Conservation (phyloP, 2,888 invertebrate genomes). For the Trissolcus brochymenae region DNA sequence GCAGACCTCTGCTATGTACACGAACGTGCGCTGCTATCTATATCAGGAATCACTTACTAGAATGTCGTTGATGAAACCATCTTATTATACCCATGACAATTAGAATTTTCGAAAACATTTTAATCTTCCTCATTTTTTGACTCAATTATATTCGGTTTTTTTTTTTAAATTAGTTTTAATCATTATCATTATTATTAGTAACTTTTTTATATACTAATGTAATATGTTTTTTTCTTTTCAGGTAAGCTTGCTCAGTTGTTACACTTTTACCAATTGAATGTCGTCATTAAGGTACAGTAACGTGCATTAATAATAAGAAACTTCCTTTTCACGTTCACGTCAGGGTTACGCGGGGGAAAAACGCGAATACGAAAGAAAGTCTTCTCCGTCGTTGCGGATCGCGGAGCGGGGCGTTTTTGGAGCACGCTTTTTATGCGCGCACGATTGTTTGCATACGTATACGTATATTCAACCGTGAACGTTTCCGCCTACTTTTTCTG, state of each 20-base stretch:
- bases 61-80: too few species aligned
- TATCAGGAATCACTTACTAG: slow-evolving; percentile 1
- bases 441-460: slow-evolving; percentile 51
- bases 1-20: slow-evolving; percentile 31
- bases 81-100: too few species aligned
- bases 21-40: slow-evolving; percentile 9
- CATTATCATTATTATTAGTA: slow-evolving; percentile 13
- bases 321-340: slow-evolving; percentile 43
- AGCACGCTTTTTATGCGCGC: slow-evolving; percentile 44
- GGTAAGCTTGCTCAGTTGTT: slow-evolving; percentile 48
- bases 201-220: slow-evolving; percentile 28
- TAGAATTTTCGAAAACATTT: too few species aligned
- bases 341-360: slow-evolving; percentile 30
- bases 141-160: too few species aligned
- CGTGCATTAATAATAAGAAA: slow-evolving; percentile 43
- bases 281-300: slow-evolving; percentile 42
- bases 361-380: slow-evolving; percentile 32
- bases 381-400: slow-evolving; percentile 37
- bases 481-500: slow-evolving; percentile 57
- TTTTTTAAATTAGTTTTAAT: neutral
- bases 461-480: slow-evolving; percentile 54
- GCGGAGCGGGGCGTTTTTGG: slow-evolving; percentile 23
- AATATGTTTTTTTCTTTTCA: slow-evolving; percentile 48
- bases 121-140: too few species aligned
- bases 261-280: slow-evolving; percentile 36